phyloP scores from a whole-genome alignment of 2,797 vertebrate genomes.

The Anolis apletophallus region DNA sequence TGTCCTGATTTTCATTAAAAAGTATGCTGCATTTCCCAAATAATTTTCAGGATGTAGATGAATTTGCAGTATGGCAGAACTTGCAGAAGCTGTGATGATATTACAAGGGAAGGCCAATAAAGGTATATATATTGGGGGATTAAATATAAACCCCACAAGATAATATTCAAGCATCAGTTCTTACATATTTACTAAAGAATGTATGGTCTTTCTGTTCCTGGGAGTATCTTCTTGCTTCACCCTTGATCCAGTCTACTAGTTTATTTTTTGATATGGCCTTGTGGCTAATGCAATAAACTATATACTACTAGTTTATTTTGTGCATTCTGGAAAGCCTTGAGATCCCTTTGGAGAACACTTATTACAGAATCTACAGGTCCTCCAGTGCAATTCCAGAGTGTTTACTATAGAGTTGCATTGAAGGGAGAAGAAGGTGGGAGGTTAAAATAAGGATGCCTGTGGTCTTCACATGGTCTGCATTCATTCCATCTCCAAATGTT shows the following conservation, averaged over 20 bases:
- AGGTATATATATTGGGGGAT: not conserved
- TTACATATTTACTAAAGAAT: not conserved
- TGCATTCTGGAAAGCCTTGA: too few species aligned
- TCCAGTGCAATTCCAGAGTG: too few species aligned
- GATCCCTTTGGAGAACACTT: too few species aligned
- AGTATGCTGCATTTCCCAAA: not conserved
- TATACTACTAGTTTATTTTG: too few species aligned
- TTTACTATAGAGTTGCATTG: too few species aligned
- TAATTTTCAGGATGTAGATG: not conserved
- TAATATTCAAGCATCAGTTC: not conserved
- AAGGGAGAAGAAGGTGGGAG: too few species aligned
- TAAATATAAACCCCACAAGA: not conserved
- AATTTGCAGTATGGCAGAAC: not conserved
- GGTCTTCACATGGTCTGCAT: not conserved
- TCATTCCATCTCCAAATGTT: not conserved
- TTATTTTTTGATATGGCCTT: too few species aligned
- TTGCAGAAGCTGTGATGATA: too few species aligned
- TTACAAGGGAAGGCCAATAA: not conserved
- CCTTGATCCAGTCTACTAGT: too few species aligned
- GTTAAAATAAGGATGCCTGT: not conserved
- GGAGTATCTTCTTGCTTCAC: not conserved
- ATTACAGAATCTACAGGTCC: too few species aligned
- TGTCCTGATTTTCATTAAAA: too few species aligned
- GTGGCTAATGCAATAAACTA: too few species aligned
- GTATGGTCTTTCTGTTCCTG: not conserved